Conservation (phyloP, 2,797 vertebrate genomes). For the Rhinella marina region DNA sequence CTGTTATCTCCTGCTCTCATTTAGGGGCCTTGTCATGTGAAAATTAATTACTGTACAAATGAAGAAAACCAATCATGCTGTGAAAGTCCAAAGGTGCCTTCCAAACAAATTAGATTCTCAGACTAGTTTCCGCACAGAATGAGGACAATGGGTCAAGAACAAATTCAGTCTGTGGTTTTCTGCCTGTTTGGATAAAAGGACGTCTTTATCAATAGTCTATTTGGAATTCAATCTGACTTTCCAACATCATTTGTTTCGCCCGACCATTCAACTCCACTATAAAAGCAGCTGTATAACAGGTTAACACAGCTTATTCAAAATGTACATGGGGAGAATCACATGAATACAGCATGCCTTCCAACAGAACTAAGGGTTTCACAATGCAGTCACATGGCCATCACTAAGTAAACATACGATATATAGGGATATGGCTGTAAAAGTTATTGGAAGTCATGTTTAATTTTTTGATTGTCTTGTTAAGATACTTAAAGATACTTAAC, state of each 20-base stretch:
- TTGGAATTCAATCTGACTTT: conserved; percentile 21
- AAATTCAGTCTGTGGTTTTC: conserved; percentile 43
- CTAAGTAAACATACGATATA: not conserved
- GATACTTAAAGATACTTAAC: not conserved
- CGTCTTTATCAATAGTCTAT: conserved; percentile 50
- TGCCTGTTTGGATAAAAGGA: conserved; percentile 50
- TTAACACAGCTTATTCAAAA: not conserved
- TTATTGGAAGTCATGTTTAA: not conserved
- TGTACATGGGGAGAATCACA: not conserved
- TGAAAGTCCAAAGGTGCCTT: conserved; percentile 57
- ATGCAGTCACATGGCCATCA: not conserved
- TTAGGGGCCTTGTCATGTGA: conserved; percentile 52
- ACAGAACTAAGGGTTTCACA: not conserved
- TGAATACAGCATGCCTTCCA: not conserved
- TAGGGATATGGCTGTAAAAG: not conserved
- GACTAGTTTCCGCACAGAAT: conserved; percentile 36
- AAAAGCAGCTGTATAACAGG: conserved; percentile 30
- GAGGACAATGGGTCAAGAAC: conserved; percentile 51
- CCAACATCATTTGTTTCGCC: conserved; percentile 21
- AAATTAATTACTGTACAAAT: conserved; percentile 61
- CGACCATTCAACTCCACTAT: conserved; percentile 15
- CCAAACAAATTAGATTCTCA: conserved; percentile 62
- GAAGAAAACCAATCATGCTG: conserved; percentile 56
- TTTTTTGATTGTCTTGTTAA: not conserved
- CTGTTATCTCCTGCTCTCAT: conserved; percentile 46